Evolutionary conservation across 2,113 vertebrate species (phyloP).

Genomic region (Struthidea cinerea): DNA sequence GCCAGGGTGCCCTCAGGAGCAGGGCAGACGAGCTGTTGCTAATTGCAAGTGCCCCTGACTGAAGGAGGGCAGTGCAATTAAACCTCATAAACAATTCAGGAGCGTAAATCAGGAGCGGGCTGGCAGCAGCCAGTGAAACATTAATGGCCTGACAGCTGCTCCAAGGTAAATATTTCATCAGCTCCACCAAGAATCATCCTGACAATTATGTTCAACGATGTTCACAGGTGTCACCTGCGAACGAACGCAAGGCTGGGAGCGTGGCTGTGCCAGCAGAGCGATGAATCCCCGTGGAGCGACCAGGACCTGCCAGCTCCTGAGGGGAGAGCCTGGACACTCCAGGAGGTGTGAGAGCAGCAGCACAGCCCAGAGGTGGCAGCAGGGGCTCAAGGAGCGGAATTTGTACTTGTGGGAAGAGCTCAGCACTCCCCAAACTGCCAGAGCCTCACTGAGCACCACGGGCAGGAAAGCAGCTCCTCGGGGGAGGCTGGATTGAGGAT

Average conservation of each 20-base stretch:
- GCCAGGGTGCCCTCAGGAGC: neutral
- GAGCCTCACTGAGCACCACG: neutral
- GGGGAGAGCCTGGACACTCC: fast-evolving
- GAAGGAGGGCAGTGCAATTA: neutral
- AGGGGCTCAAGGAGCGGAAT: neutral
- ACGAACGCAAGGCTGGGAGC: neutral
- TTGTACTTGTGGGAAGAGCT: neutral
- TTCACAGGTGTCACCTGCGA: neutral
- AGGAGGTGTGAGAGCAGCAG: fast-evolving
- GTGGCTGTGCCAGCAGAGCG: neutral
- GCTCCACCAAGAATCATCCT: neutral
- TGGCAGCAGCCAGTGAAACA: slow-evolving; percentile 6
- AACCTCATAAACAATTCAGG: slow-evolving; percentile 9
- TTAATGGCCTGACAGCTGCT: slow-evolving; percentile 34
- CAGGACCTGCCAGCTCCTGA: neutral
- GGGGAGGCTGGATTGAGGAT: fast-evolving
- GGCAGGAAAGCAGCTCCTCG: neutral
- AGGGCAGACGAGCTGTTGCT: neutral
- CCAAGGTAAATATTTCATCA: slow-evolving; percentile 41
- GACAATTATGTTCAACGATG: neutral
- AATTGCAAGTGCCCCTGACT: neutral
- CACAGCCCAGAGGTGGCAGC: neutral
- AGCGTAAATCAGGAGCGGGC: neutral
- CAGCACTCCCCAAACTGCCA: neutral
- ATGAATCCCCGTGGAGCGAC: fast-evolving